Base-by-base conservation (phyloP, 2,888 invertebrate genomes). In the Pasiphila rectangulata region DNA sequence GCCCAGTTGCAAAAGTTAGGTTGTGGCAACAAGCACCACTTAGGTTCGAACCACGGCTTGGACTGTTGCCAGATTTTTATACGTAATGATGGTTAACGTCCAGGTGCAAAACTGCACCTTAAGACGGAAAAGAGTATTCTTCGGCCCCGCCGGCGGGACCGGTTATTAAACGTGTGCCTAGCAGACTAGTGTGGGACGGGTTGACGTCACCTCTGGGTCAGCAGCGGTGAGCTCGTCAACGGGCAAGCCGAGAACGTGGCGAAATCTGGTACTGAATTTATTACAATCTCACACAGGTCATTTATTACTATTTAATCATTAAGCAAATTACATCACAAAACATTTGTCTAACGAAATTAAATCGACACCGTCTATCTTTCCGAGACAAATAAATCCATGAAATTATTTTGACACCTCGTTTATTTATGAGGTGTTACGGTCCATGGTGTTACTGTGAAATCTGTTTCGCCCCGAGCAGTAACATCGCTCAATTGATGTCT, bases 341-440 rank as follows among this genome's bases (percentile, higher is more conserved):
- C 49, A 46, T 45, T 41, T 45, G 45, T 34, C 40, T 25, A 37
- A 40, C 19, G 15, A 39, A 45, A 49, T 27, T 32, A 45, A 50
- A 46, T 41, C 32, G 3, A 20, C 34, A 41, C 21, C 40, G 24
- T 50, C 37, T 23, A 46, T 50, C 37, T 34, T 27, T 4, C 32
- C 20, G 36, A 42, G 45, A 50, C 45, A 50, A 45, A 45, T 50
- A 50, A 45, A 50, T 38, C 17, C 35, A 21, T 40, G 23, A 39
- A 51, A 46, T 39, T 51, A 39, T 51, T 51, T 46, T 46, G 51
- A 46, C 51, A 51, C 42, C 37, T 43, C 46, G 23, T 51, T 40
- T 46, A 51, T 51, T 51, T 46, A 43, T 36, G 36, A 25, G 47
- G 44, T 47, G n/a, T n/a, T n/a, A n/a, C n/a, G n/a, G n/a, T n/a